A percentile compares a stretch with the other conserved stretches of the same genome.
These are phyloP conservation scores for Oscheius sp. DNA, from an alignment of 2,888 invertebrate genomes.

Conservation along the genomic window DNA sequence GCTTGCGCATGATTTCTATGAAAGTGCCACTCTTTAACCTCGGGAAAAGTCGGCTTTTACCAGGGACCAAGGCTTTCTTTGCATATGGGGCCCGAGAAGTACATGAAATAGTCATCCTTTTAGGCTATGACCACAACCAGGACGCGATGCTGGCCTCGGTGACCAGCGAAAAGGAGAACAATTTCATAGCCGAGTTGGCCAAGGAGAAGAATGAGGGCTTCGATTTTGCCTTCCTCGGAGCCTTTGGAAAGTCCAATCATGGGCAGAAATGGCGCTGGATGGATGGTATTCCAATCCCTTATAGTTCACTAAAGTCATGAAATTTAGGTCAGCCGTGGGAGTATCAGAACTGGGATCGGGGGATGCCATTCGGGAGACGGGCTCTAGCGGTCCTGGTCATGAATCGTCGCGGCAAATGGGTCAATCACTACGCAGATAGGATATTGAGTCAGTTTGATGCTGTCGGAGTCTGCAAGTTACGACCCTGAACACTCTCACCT, in stretches of 20 bases:
- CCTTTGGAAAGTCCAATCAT: constrained; percentile 58
- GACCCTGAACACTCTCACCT: constrained; percentile 56
- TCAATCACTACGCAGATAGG: constrained; percentile 61
- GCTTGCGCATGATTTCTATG: no score
- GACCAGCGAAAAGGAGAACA: constrained; percentile 53
- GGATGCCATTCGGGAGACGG: constrained; percentile 53
- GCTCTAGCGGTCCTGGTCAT: constrained; percentile 58
- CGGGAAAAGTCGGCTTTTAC: no score
- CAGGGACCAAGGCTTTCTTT: no score
- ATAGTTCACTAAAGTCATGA: not conserved
- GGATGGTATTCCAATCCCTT: constrained; percentile 53
- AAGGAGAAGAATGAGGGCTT: constrained; percentile 47
- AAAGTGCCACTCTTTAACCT: no score
- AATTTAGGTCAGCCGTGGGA: constrained; percentile 25
- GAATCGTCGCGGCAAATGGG: constrained; percentile 60
- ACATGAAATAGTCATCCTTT: not conserved
- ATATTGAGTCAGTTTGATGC: constrained; percentile 54
- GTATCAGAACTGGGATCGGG: constrained; percentile 60
- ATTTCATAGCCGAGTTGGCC: constrained; percentile 56
- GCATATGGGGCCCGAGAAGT: no score
- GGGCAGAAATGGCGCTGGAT: constrained; percentile 65
- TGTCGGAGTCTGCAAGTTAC: constrained; percentile 64
- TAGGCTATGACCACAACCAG: constrained; percentile 56
- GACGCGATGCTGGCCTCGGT: constrained; percentile 63
- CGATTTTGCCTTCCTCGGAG: constrained; percentile 60